Base-by-base conservation (phyloP, 2,888 invertebrate species). In the Cylloceria caligata region DNA sequence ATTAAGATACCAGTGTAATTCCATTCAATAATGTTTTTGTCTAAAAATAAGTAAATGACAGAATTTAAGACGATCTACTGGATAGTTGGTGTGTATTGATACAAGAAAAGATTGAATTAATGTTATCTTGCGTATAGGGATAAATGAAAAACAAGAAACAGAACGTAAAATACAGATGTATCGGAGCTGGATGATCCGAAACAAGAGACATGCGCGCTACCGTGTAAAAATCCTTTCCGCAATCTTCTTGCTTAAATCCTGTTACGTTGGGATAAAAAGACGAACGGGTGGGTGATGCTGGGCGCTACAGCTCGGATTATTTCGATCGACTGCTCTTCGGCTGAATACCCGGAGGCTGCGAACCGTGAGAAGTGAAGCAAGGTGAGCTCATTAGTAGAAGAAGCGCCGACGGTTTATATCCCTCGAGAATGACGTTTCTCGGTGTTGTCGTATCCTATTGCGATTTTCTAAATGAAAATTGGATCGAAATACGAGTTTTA, bases 221-320 rank as follows among this genome's bases (percentile, higher is more conserved):
- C 74, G 74, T 47, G 69, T 16, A 73, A 52, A 83, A 75, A 75
- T 79, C 79, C 67, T 80, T 80, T 76, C 68, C 76, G 55, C 80
- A 68, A 76, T 83, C 67, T 62, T 77, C 47, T 62, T 57, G 67
- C 67, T 65, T 71, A 67, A 69, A 83, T 77, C 80, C 80, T 71
- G 64, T 80, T 69, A 80, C 62, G 55, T 9, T 9, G 57, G 49
- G 72, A 24, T 47, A 60, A 76, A 76, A 80, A 52, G 42, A 65
- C 27, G 36, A 9, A 60, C 30, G 71, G 49, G 72, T 47, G 39
- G 67, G 52, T 27, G 24, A 30, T 64, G 69, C 16, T 7, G 34
- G 34, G 39, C 24, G 13, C 60, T 42, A 71, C 16, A 60, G 57
- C 27, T 80, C 60, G 76, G 81, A 76, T 67, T 72, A 55, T 60